Conservation (phyloP, 2,888 invertebrate genomes). For the Coleophora flavipennella region DNA sequence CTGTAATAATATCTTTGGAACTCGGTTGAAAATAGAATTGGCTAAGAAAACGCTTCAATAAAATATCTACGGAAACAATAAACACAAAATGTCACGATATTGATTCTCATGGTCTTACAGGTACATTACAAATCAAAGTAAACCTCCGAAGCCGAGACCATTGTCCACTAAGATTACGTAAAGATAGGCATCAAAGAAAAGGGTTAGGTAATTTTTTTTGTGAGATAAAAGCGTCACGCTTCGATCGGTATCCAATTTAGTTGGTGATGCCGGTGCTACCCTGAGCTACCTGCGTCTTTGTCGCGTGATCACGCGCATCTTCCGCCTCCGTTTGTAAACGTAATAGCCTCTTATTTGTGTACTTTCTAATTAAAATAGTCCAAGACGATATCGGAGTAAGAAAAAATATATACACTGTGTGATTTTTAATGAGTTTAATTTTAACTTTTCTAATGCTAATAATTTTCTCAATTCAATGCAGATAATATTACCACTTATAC, state of each 20-base stretch:
- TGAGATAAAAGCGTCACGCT: constrained; percentile 55
- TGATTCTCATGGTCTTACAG: neutral
- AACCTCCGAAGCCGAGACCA: constrained; percentile 27
- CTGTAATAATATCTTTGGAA: too few relatives aligned
- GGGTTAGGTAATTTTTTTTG: constrained; percentile 44
- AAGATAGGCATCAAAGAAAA: constrained; percentile 38
- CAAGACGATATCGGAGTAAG: constrained; percentile 29
- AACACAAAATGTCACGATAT: neutral
- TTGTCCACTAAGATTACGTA: constrained; percentile 50
- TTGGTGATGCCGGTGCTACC: constrained; percentile 31
- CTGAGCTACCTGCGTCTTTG: constrained; percentile 43
- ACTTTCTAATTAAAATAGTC: constrained; percentile 58
- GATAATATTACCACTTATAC: too few relatives aligned
- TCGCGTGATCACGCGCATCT: constrained; percentile 47
- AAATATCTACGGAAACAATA: neutral
- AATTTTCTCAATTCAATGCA: too few relatives aligned
- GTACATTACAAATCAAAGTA: constrained; percentile 12
- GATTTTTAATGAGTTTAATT: too few relatives aligned
- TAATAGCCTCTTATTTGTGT: constrained; percentile 53
- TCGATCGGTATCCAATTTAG: constrained; percentile 62
- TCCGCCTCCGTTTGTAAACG: constrained; percentile 34
- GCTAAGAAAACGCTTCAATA: neutral
- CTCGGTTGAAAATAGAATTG: neutral
- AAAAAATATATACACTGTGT: constrained; percentile 25
- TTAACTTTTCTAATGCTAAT: too few relatives aligned